phyloP scores from a whole-genome alignment of 2,888 invertebrate species.

The Slavum lentiscoides region DNA sequence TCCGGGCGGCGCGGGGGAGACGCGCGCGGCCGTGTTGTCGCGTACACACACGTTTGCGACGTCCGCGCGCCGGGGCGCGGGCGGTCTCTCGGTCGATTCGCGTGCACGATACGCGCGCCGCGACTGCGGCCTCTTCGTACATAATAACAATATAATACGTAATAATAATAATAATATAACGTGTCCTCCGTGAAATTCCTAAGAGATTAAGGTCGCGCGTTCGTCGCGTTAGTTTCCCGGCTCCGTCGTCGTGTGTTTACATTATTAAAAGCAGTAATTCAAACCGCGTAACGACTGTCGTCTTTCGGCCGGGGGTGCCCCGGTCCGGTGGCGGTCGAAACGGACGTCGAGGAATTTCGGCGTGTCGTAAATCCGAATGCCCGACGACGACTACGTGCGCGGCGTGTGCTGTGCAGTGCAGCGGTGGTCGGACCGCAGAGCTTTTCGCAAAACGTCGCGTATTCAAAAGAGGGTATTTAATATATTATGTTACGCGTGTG shows the following conservation, averaged over 20 bases:
- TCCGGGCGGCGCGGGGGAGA: no score
- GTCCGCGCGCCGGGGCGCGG: background rate
- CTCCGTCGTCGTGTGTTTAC: background rate
- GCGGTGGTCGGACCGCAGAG: background rate
- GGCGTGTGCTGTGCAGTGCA: background rate
- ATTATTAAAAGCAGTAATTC: conserved; percentile 53
- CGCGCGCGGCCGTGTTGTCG: no score
- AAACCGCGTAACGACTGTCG: background rate
- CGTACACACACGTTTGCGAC: no score
- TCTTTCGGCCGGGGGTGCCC: background rate
- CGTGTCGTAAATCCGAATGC: conserved; percentile 33
- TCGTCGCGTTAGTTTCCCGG: background rate
- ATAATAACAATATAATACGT: background rate
- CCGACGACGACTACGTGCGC: background rate
- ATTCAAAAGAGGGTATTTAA: conserved; percentile 23
- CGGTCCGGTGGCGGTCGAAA: conserved; percentile 28
- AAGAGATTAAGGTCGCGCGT: conserved; percentile 16
- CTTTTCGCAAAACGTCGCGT: background rate
- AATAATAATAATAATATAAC: background rate
- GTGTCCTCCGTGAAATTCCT: conserved; percentile 13
- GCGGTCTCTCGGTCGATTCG: background rate
- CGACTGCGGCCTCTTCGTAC: background rate
- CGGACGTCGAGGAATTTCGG: conserved; percentile 30
- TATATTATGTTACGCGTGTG: no score
- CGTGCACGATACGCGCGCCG: background rate